Evolutionary conservation across 2,113 vertebrate genomes (phyloP).

Genomic region (Prunella himalayana): DNA sequence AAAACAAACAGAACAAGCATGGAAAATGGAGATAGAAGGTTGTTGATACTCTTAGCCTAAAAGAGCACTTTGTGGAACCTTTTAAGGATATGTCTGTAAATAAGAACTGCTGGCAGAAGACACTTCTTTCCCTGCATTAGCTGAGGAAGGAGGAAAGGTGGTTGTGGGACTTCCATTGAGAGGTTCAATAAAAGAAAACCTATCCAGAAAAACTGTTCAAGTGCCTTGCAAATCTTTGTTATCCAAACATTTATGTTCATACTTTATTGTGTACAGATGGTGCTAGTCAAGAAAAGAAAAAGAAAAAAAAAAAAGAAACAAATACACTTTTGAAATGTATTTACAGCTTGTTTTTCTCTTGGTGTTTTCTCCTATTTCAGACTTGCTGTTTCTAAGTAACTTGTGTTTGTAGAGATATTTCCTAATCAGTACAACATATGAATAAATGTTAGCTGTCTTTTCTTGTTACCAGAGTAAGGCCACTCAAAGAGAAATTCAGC

Average conservation of each 20-base stretch:
- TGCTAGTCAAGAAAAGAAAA: constrained; percentile 80
- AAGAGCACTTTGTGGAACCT: constrained; percentile 84
- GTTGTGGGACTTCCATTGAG: constrained; percentile 54
- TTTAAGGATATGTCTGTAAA: constrained; percentile 72
- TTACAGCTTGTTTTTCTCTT: constrained; percentile 78
- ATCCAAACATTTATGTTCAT: constrained; percentile 81
- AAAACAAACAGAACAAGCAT: neutral
- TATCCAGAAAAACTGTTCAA: constrained; percentile 80
- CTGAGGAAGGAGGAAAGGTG: constrained; percentile 44
- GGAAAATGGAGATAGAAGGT: constrained; percentile 49
- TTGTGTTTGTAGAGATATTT: constrained; percentile 87
- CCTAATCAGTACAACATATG: constrained; percentile 80
- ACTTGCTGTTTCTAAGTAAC: constrained; percentile 83
- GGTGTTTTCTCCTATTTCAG: constrained; percentile 79
- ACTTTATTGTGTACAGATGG: constrained; percentile 87
- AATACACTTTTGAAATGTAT: constrained; percentile 71
- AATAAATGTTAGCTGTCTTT: constrained; percentile 84
- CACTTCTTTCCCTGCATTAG: constrained; percentile 37
- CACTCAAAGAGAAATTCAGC: constrained; percentile 68
- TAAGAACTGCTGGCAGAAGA: constrained; percentile 68
- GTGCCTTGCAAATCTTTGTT: constrained; percentile 96
- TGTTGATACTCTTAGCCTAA: constrained; percentile 68
- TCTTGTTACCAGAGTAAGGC: constrained; percentile 76
- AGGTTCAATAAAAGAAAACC: constrained; percentile 57
- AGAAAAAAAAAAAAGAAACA: constrained; percentile 49